Conservation (phyloP, 2,888 invertebrate species). For the Petrolisthes cinctipes region DNA sequence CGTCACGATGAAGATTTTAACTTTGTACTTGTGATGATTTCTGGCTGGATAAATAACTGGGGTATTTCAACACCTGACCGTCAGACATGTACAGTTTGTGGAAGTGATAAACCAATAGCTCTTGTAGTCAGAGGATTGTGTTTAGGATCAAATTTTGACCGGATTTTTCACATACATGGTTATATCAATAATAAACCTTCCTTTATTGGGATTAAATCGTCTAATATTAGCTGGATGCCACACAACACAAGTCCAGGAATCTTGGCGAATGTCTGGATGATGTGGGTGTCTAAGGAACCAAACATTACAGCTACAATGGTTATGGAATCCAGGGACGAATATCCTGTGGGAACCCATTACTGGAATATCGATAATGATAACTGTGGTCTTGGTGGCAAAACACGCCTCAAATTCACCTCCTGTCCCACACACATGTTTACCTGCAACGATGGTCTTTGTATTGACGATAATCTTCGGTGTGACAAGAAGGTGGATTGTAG, state of each 20-base stretch:
- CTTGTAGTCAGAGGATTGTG: conserved; percentile 30
- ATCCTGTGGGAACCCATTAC: conserved; percentile 29
- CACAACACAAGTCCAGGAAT: conserved; percentile 7
- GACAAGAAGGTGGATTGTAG: conserved; percentile 33
- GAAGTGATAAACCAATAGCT: neutral
- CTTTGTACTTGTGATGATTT: neutral
- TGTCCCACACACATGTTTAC: conserved; percentile 28
- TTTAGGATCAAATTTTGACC: conserved; percentile 28
- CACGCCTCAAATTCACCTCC: conserved; percentile 21
- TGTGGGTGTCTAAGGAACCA: neutral
- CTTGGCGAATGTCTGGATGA: conserved; percentile 16
- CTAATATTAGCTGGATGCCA: conserved; percentile 11
- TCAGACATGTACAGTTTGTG: conserved; percentile 20
- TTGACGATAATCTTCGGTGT: conserved; percentile 8
- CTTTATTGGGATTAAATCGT: conserved; percentile 5
- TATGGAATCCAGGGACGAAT: conserved; percentile 12
- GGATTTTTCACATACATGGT: conserved; percentile 1
- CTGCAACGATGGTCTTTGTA: conserved; percentile 37
- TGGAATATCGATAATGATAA: conserved; percentile 27
- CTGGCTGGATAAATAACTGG: neutral
- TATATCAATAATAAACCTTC: conserved; percentile 14
- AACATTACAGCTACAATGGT: conserved; percentile 26
- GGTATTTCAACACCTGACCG: conserved; percentile 21
- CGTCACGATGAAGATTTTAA: neutral
- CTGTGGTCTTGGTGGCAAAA: neutral